Evolutionary conservation across 2,113 vertebrate species (phyloP), one percentile per base, ranked within the genome.

Genomic region (Podarcis cretensis): DNA sequence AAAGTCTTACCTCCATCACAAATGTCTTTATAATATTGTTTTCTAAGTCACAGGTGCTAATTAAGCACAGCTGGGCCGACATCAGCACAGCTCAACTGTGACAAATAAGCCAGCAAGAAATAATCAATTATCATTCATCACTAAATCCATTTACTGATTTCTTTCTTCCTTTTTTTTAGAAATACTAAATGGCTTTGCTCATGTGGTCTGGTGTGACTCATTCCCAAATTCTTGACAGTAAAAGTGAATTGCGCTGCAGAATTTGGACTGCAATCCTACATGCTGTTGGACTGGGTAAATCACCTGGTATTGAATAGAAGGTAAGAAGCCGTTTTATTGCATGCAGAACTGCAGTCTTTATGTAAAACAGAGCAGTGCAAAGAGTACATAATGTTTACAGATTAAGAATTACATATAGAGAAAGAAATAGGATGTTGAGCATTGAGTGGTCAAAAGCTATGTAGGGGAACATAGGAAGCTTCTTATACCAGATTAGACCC

Each of bases 61-160:
- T 95, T 94, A 95, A 93, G n/a, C 94, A 94, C 86, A 93, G 81
- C 85, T 93, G 84, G 35, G 37, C 88, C 57, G 92, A 69, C 86
- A 88, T 92, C 83, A 85, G 85, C 88, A 81, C 78, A 90, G 57
- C 37, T 87, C 84, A 93, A 93, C n/a, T 66, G 84, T 88, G 95
- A 94, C 75, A 3, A 94, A 92, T 93, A 95, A 93, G 80, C 87
- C 86, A 90, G 87, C 92, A 94, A 93, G 84, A 92, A 95, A 92
- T 92, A 95, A 95, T 94, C 94, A 89, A 94, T 90, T 89, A 92
- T 78, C 80, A 90, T 93, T 95, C 92, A 95, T 95, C 88, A 90
- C 90, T 90, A 93, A 90, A 93, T 90, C 92, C 84, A 89, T 83
- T 81, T 78, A 93, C 92, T 88, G 88, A 94, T 92, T 94, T 54